Evolutionary conservation across 2,797 vertebrate genomes (phyloP).

Genomic region (Hoplostethus mediterraneus): DNA sequence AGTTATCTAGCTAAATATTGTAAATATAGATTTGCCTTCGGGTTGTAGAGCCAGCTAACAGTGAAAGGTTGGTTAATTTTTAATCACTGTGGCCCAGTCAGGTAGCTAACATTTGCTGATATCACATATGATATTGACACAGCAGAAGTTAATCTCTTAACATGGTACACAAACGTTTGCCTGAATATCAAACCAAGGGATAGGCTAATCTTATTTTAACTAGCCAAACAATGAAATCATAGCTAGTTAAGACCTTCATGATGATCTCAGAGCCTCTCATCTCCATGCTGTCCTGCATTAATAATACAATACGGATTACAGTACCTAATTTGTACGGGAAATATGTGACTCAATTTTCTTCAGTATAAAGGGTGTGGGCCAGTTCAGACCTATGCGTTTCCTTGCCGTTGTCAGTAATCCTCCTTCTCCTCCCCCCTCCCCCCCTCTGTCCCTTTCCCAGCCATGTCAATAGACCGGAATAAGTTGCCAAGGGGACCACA

Average conservation of each 20-base stretch:
- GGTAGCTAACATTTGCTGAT: not conserved
- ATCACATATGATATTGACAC: not conserved
- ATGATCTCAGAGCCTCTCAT: too few relatives aligned
- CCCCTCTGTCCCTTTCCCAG: constrained; percentile 42
- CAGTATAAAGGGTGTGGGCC: constrained; percentile 31
- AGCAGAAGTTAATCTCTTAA: not conserved
- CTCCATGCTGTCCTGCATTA: too few relatives aligned
- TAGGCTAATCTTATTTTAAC: too few relatives aligned
- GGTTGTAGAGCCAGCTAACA: not conserved
- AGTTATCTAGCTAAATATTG: not conserved
- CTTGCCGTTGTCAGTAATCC: constrained; percentile 7
- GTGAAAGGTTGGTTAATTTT: constrained; percentile 5
- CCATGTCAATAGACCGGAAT: constrained; percentile 60
- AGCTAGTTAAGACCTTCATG: too few relatives aligned
- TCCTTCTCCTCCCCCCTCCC: not conserved
- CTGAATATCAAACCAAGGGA: too few relatives aligned
- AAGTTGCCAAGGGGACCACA: constrained; percentile 65
- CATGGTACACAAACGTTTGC: too few relatives aligned
- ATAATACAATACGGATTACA: too few relatives aligned
- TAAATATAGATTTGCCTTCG: too few relatives aligned
- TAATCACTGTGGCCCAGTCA: constrained; percentile 17
- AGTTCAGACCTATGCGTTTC: constrained; percentile 2
- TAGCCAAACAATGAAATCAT: too few relatives aligned
- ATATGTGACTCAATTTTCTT: not conserved
- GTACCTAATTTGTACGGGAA: too few relatives aligned